Evolutionary conservation across 2,113 vertebrate species (phyloP), one percentile per base, ranked within the genome.

Genomic region (Chlorodrepanis virens): DNA sequence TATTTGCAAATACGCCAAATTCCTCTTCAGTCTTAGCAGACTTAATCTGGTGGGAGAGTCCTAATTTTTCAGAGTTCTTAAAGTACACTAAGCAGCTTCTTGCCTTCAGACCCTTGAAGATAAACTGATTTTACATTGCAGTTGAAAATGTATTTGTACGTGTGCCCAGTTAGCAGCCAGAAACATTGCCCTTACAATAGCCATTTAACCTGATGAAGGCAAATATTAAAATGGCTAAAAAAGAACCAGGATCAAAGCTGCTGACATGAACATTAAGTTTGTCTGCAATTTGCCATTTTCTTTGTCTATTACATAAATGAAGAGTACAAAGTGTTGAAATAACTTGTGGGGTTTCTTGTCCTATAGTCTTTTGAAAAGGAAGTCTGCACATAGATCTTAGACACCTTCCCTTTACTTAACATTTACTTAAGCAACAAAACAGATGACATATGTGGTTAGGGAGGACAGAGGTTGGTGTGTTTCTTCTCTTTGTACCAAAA

Each of bases 401-500:
- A n/a, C 17, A 44, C 7, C 3, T 1, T 0, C 25, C 20, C 12
- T 20, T 31, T 44, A 29, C 9, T 6, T 79, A 56, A 16, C 52
- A 37, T 12, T 86, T 77, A 8, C 12, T 39, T 45, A 25, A 49
- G 4, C 49, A 28, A 56, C 18, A 18, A 89, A 63, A 44, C 37
- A 23, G 53, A 8, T 83, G 49, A 11, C 27, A 4, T 5, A 1
- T 56, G 12, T 44, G 16, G 2, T 29, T 24, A 63, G 6, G 24
- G 35, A 45, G 25, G 8, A 61, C 22, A 27, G 37, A 39, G 12
- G 1, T 25, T 68, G 29, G 9, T 28, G 5, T n/a, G 27, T 60
- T 68, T 83, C 79, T 71, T 25, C 6, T 25, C 15, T 57, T 45
- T 17, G 9, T 53, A 47, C 47, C 37, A 75, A 72, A 54, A 67